Conservation (phyloP, 2,113 vertebrate species). For the Atlantisia rogersi region DNA sequence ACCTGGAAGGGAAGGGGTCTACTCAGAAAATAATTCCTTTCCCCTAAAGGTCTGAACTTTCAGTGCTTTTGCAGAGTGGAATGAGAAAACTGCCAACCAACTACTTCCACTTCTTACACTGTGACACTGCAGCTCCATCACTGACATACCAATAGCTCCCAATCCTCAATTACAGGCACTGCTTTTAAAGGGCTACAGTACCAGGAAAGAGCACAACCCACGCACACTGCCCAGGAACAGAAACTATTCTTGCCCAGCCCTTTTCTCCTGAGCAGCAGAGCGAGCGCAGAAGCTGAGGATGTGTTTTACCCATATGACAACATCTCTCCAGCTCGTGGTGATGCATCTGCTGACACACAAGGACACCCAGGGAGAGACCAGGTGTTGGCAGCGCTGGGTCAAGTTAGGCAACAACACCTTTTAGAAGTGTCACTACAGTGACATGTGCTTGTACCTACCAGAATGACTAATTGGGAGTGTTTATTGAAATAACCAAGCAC, state of each 20-base stretch:
- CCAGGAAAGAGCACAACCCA: neutral
- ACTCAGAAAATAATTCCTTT: neutral
- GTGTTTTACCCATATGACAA: neutral
- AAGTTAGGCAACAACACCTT: neutral
- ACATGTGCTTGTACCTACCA: neutral
- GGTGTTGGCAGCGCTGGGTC: neutral
- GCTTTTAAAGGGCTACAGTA: neutral
- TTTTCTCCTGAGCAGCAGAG: rapidly evolving
- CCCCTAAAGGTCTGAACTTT: neutral
- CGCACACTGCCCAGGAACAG: rapidly evolving
- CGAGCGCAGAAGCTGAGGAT: neutral
- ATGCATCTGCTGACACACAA: neutral
- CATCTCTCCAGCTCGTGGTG: rapidly evolving
- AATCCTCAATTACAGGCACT: neutral
- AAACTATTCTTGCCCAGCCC: neutral
- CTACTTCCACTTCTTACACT: neutral
- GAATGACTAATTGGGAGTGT: neutral
- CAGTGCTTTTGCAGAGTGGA: neutral
- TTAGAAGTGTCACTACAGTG: rapidly evolving
- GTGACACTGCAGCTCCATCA: neutral
- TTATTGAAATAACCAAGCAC: neutral
- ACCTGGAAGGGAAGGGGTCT: neutral
- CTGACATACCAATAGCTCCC: neutral
- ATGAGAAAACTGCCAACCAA: neutral
- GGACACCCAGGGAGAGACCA: neutral